Base-by-base conservation (phyloP, 2,113 vertebrate species). In the Miniopterus natalensis region DNA sequence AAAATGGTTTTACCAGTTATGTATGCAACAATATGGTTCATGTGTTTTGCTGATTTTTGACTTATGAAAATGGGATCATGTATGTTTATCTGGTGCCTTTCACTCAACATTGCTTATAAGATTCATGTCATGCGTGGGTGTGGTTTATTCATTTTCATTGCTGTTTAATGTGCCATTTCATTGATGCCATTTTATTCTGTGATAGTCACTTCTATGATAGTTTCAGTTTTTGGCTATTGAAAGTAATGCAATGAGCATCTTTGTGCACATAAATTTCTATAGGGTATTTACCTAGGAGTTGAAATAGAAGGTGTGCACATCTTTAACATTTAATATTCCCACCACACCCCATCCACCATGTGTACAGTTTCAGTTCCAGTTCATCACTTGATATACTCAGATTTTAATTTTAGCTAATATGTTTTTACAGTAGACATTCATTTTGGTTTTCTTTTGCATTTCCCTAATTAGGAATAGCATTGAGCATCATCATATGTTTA, bases 361-460 rank as follows among this genome's bases (percentile, higher is more conserved):
- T 88, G 3, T 29, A 13, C 36, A 36, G 36, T 36, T 36, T 63
- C 8, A 96, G 63, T 36, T 68, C 23, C 12, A 79, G 31, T 70
- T 63, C 25, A 23, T 12, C 10, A 36, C 65, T 36, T 66, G 23
- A 8, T 77, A 18, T 21, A 81, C n/a, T 51, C 61, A 45, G 61
- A 70, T 20, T 73, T 84, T 31, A 40, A n/a, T 31, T 65, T 88
- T 79, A 71, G 70, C 75, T 66, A 29, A 0, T 47, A 17, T 75
- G 2, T 83, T 88, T 57, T 49, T 23, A 49, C 27, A 77, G 27
- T 77, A 68, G 74, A 42, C 2, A 51, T 6, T 59, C 5, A 17
- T 51, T 55, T 29, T 42, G 20, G 29, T 55, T 97, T 92, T 80
- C n/a, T 51, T 79, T 86, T 92, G 11, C 5, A 51, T 83, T 45